Evolutionary conservation across 1,140 invertebrate genomes (phyloP), one percentile per base, ranked within the genome.

Genomic region (Orussus abietinus): DNA sequence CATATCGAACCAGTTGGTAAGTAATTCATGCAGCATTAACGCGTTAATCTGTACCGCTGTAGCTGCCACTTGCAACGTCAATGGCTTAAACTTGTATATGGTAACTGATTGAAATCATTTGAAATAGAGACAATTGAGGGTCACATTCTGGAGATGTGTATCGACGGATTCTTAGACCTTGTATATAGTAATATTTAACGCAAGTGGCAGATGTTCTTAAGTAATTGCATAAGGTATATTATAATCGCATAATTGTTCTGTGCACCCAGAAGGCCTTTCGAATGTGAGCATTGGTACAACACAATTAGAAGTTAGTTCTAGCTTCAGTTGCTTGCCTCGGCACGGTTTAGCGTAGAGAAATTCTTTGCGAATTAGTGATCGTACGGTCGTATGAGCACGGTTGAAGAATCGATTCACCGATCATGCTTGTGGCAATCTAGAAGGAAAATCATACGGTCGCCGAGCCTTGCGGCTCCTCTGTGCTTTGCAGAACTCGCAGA

Each of bases 1-100:
- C 76, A 81, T 42, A 78, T 94, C 14, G 79, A 85, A 40, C 84
- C 84, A 19, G 52, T 71, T 20, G 55, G 69, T 72, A 51, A 62
- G 63, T 55, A 40, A 21, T 13, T 14, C 5, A 13, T 5, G 5
- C 32, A 13, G 20, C 15, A 34, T 34, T 6, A 6, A 9, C 11
- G 15, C 5, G 20, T 6, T 11, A 9, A 47, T 50, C 35, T 54
- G n/a, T n/a, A n/a, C n/a, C n/a, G n/a, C n/a, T n/a, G n/a, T 45
- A 57, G 49, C 56, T 57, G 63, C 57, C 59, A 64, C 63, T 66
- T 65, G 59, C 52, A 30, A 45, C n/a, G n/a, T n/a, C n/a, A n/a
- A n/a, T n/a, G n/a, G n/a, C n/a, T n/a, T n/a, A n/a, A n/a, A n/a
- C n/a, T n/a, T n/a, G n/a, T n/a, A n/a, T n/a, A n/a, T n/a, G n/a